Conservation (phyloP, 2,113 vertebrate genomes). For the Apeltes quadracus region DNA sequence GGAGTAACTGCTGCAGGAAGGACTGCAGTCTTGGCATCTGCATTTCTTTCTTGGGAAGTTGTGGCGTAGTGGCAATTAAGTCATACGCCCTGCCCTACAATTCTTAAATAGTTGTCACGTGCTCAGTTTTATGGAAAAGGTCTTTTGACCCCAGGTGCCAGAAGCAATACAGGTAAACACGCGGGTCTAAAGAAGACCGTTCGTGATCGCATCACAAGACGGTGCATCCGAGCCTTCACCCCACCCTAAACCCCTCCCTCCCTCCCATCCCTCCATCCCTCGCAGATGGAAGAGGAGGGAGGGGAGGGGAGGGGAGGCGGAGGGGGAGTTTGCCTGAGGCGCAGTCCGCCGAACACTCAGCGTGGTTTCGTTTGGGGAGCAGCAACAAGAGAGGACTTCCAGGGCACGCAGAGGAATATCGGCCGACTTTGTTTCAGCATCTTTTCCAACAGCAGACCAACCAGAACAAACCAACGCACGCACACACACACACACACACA, state of each 20-base stretch:
- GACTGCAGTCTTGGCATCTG: neutral
- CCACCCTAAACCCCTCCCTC: constrained; percentile 66
- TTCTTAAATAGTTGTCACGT: no score
- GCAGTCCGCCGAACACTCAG: constrained; percentile 54
- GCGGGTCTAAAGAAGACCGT: no score
- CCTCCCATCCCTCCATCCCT: constrained; percentile 19
- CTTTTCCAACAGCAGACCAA: neutral
- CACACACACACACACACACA: neutral
- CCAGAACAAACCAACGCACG: neutral
- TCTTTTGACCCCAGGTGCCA: no score
- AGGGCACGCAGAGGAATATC: constrained; percentile 64
- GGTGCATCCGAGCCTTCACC: constrained; percentile 53
- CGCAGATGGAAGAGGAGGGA: constrained; percentile 31
- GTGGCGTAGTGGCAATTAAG: neutral
- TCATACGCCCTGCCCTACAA: no score
- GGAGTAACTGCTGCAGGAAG: no score
- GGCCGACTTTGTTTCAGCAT: neutral
- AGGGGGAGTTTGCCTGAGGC: constrained; percentile 69
- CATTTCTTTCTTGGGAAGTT: neutral
- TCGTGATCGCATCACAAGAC: constrained; percentile 14
- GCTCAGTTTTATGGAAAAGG: no score
- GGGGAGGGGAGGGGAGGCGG: constrained; percentile 34
- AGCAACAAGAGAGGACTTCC: constrained; percentile 51
- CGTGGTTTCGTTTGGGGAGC: constrained; percentile 52
- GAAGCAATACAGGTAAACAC: no score